These are phyloP conservation scores for Dromaius novaehollandiae DNA, from an alignment of 2,113 vertebrate species.

Conservation along the genomic window DNA sequence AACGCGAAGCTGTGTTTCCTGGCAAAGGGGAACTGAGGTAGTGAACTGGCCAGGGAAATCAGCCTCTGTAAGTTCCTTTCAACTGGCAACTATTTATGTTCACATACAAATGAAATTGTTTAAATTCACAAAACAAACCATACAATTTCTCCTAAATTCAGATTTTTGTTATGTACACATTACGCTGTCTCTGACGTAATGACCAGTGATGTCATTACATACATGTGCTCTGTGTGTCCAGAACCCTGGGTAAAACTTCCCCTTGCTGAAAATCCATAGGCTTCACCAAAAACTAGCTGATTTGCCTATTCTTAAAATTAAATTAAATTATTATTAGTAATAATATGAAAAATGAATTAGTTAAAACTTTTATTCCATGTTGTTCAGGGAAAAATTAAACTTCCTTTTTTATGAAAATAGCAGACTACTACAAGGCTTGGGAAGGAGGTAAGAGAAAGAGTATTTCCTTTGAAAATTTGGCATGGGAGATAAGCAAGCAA, in stretches of 20 bases:
- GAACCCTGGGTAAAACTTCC: neutral
- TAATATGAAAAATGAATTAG: neutral
- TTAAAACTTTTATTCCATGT: neutral
- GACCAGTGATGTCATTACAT: neutral
- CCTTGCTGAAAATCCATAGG: neutral
- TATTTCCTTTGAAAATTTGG: neutral
- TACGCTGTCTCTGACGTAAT: neutral
- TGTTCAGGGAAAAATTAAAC: neutral
- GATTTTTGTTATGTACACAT: neutral
- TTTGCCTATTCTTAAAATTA: neutral
- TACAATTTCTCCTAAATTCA: neutral
- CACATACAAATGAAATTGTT: neutral
- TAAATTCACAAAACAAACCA: neutral
- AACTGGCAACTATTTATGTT: neutral
- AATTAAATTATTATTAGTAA: neutral
- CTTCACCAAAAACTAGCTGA: neutral
- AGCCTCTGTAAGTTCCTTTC: neutral
- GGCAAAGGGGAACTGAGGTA: neutral
- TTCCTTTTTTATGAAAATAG: neutral
- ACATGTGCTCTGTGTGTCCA: neutral
- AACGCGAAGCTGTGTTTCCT: neutral
- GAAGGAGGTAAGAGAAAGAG: neutral
- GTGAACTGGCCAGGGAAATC: neutral
- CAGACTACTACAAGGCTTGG: neutral
- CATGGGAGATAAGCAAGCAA: neutral